A percentile compares a stretch with the other conserved stretches of the same genome.
These are phyloP conservation scores for Cherax destructor DNA, from an alignment of 1,140 invertebrate species.

Conservation along the genomic window DNA sequence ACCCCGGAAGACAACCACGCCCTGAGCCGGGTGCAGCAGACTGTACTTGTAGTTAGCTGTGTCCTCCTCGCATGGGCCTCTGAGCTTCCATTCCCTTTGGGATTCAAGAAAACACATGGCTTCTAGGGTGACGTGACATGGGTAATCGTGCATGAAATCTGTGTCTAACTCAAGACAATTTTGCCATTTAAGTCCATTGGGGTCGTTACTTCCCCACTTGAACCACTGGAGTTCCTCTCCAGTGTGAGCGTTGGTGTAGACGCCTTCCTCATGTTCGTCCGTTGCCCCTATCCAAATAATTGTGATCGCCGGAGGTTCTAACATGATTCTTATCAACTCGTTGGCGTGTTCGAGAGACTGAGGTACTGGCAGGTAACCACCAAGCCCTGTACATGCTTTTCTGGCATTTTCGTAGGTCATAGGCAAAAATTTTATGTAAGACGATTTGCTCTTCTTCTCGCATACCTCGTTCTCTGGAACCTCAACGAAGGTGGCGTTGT, in stretches of 20 bases:
- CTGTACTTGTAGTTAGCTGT: constrained; percentile 62
- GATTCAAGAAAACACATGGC: constrained; percentile 44
- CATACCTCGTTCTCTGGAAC: constrained; percentile 33
- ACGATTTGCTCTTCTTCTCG: constrained; percentile 48
- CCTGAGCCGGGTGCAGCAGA: constrained; percentile 40
- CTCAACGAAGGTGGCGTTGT: constrained; percentile 49
- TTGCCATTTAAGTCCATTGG: constrained; percentile 61
- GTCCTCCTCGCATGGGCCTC: constrained; percentile 60
- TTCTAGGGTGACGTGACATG: constrained; percentile 41
- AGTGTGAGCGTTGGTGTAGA: constrained; percentile 37
- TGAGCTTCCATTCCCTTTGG: constrained; percentile 50
- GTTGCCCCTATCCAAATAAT: constrained; percentile 49
- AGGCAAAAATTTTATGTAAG: constrained; percentile 39
- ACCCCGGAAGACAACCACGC: constrained; percentile 40
- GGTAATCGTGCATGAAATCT: constrained; percentile 50
- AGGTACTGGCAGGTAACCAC: constrained; percentile 47
- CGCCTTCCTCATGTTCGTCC: constrained; percentile 36
- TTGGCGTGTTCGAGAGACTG: constrained; percentile 43
- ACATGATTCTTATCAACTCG: constrained; percentile 25
- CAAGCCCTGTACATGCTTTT: constrained; percentile 34
- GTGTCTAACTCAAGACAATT: constrained; percentile 43
- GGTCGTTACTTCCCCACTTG: constrained; percentile 57
- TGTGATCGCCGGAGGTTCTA: background rate
- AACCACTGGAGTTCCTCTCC: constrained; percentile 44
- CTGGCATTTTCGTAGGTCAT: constrained; percentile 42